Base-by-base conservation (phyloP, 1,140 invertebrate genomes). In the roundworm (Caenorhabditis elegans) region DNA sequence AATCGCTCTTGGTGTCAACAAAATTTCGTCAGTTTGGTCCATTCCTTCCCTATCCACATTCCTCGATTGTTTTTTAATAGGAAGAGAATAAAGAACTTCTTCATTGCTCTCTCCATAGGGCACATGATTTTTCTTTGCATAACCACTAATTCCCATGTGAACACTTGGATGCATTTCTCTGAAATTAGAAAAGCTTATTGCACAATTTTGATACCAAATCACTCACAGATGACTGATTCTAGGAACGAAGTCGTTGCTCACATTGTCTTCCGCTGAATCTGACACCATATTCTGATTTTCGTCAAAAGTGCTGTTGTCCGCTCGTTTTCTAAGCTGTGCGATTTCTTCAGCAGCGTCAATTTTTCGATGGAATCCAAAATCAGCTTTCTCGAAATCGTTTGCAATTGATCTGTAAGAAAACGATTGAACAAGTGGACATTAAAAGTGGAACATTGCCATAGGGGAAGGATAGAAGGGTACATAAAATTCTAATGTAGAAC, bases 191-290 rank as follows among this genome's bases (percentile, higher is more conserved):
- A 6, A 17, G n/a, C n/a, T n/a, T n/a, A n/a, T 15, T 15, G 39
- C 39, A 43, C 39, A 43, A 43, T 43, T 43, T 43, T 8, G 15
- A 43, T 39, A 8, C 43, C 5, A 39, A 3, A 17, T 34, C 13
- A 70, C 60, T 70, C 28, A 70, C 60, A 70, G 34, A 43, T 70
- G 34, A 17, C 60, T 70, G 15, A 70, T 70, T 70, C 60, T 70
- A 10, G 60, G 60, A 39, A 70, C 34, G 1, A 34, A 70, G 6
- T 70, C 34, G 6, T 39, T 13, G 13, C 60, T 70, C 8, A 3
- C 13, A 22, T 60, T 17, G 3, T 70, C 34, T 3, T 43, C 60
- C 5, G 34, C 26, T 10, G 10, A n/a, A 8, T 70, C 60, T 11
- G n/a, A 2, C 6, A 70, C 5, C 11, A 70, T 26, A 70, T 70